Percentiles rank a stretch among this genome's conserved stretches.
These are phyloP conservation scores for Typhlomys cinereus DNA, from an alignment of 2,113 vertebrate genomes.

Conservation along the genomic window DNA sequence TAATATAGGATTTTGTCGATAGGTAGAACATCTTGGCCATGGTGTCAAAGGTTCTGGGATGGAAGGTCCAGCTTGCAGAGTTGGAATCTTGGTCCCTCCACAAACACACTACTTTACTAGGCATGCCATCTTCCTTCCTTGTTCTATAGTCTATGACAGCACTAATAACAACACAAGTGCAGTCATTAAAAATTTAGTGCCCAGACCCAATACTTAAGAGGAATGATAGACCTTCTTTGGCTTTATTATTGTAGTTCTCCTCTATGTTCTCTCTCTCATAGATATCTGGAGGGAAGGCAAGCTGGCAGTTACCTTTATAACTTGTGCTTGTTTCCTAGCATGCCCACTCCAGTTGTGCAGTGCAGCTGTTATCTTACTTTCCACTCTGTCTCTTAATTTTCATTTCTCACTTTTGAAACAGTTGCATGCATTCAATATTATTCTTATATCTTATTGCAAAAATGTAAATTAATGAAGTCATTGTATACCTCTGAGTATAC, in stretches of 20 bases:
- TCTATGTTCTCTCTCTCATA: not conserved
- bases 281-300: not conserved
- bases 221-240: not conserved
- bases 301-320: not conserved
- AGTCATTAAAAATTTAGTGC: too few species aligned
- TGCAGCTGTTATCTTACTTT: not conserved
- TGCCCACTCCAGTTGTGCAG: not conserved
- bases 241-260: not conserved
- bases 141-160: not conserved
- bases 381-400: not conserved
- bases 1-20: not conserved
- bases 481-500: not conserved
- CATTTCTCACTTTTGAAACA: not conserved
- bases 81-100: not conserved
- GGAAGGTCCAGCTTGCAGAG: not conserved
- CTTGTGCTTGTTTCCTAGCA: not conserved
- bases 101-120: too few species aligned
- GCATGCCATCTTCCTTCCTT: not conserved
- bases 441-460: not conserved
- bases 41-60: not conserved
- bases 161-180: too few species aligned
- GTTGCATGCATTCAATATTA: not conserved
- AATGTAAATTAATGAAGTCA: not conserved
- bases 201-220: not conserved
- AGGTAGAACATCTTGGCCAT: rapidly evolving